Evolutionary conservation across 2,888 invertebrate species (phyloP).

Genomic region (Papilio gigon): DNA sequence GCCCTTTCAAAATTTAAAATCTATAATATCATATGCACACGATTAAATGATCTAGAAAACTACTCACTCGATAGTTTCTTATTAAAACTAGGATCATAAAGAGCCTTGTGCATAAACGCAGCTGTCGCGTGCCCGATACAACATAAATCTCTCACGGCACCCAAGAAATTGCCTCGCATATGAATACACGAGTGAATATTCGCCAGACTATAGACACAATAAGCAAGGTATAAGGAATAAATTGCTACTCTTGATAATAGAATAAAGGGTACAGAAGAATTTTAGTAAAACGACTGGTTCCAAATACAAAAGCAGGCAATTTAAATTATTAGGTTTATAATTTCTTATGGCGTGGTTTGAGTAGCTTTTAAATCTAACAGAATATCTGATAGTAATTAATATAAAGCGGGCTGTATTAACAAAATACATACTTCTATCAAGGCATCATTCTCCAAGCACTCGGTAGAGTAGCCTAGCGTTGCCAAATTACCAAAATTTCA

Average conservation of each 20-base stretch:
- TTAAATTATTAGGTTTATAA: background rate
- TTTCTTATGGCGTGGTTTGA: background rate
- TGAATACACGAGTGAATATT: background rate
- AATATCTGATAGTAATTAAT: no score
- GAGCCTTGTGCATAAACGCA: slow-evolving; percentile 50
- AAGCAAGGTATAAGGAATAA: background rate
- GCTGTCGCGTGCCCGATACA: slow-evolving; percentile 54
- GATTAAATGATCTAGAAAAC: background rate
- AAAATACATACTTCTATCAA: background rate
- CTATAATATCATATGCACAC: background rate
- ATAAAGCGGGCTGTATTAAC: background rate
- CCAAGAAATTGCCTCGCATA: slow-evolving; percentile 43
- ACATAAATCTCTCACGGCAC: slow-evolving; percentile 54
- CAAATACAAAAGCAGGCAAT: background rate
- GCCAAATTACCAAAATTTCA: slow-evolving; percentile 1
- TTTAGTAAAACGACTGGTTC: background rate
- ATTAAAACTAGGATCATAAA: slow-evolving; percentile 56
- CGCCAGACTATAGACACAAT: slow-evolving; percentile 3
- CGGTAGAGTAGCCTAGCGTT: background rate
- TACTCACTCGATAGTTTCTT: slow-evolving; percentile 45
- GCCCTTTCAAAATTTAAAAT: background rate
- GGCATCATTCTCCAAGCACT: background rate
- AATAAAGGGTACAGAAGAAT: background rate
- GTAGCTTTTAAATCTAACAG: background rate
- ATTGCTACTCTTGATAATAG: background rate